These are phyloP conservation scores for Sebastiscus tertius DNA, from an alignment of 2,797 vertebrate genomes.

Conservation along the genomic window DNA sequence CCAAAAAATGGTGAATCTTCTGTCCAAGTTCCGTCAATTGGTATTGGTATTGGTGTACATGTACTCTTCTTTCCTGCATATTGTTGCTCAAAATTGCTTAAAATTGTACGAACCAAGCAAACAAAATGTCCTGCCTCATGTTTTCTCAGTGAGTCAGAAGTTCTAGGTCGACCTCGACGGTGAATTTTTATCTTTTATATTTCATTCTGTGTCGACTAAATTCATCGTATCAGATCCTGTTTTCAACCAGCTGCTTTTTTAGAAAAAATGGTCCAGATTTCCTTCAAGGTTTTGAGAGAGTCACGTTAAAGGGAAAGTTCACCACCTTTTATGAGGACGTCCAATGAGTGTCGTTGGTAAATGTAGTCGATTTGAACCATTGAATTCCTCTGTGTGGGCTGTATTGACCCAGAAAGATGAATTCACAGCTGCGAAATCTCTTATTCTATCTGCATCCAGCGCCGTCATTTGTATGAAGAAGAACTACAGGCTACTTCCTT, in stretches of 20 bases:
- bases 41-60: neutral
- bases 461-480: neutral
- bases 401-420: neutral
- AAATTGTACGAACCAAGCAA: neutral
- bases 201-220: neutral
- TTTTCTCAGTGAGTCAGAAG: neutral
- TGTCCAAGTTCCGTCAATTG: neutral
- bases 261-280: neutral
- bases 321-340: neutral
- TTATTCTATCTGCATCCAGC: neutral
- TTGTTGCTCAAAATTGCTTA: neutral
- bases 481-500: neutral
- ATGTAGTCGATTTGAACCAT: neutral
- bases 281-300: constrained; percentile 12
- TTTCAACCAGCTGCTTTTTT: constrained; percentile 32
- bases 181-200: neutral
- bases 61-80: neutral
- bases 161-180: neutral
- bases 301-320: neutral
- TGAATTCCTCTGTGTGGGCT: neutral
- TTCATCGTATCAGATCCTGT: constrained; percentile 2
- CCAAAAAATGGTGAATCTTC: neutral
- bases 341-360: neutral
- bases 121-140: neutral
- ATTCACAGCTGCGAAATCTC: neutral